A percentile compares a stretch with the other conserved stretches of the same genome.
These are phyloP conservation scores for Erebia ligea DNA, from an alignment of 2,888 invertebrate species.

Conservation along the genomic window DNA sequence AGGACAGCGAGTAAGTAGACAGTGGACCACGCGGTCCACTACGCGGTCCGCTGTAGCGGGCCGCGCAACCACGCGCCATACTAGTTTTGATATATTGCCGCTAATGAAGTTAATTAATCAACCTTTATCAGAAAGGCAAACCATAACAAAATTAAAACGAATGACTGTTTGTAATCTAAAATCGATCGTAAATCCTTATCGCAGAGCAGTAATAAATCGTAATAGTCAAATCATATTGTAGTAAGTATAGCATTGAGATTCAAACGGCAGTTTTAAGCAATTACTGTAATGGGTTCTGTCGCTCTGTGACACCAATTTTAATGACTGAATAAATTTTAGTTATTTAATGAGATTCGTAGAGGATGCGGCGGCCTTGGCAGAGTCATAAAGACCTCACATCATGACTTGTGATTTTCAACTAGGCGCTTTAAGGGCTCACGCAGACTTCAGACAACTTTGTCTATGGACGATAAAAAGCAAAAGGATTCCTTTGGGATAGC, in stretches of 20 bases:
- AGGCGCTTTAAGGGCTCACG: constrained; percentile 36
- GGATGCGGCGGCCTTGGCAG: constrained; percentile 34
- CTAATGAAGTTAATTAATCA: neutral
- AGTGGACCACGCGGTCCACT: too few species aligned
- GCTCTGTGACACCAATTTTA: constrained; percentile 30
- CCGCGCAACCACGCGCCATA: too few species aligned
- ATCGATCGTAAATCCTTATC: constrained; percentile 10
- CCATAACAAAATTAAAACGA: neutral
- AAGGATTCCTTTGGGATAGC: too few species aligned
- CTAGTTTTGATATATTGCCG: neutral
- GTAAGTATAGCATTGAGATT: constrained; percentile 13
- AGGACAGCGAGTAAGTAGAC: too few species aligned
- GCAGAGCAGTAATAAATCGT: constrained; percentile 3
- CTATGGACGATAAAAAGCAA: too few species aligned
- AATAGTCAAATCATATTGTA: constrained; percentile 12
- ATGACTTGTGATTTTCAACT: constrained; percentile 39
- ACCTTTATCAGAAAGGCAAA: neutral
- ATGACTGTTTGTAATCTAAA: constrained; percentile 10
- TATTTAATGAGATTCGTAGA: constrained; percentile 21
- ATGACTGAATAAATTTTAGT: constrained; percentile 20
- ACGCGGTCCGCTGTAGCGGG: too few species aligned
- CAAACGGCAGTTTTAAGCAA: constrained; percentile 10
- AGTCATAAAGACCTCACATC: constrained; percentile 21
- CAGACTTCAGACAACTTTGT: neutral
- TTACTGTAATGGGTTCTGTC: constrained; percentile 21